phyloP scores from a whole-genome alignment of 2,113 vertebrate species.

The Chloropsis hardwickii region DNA sequence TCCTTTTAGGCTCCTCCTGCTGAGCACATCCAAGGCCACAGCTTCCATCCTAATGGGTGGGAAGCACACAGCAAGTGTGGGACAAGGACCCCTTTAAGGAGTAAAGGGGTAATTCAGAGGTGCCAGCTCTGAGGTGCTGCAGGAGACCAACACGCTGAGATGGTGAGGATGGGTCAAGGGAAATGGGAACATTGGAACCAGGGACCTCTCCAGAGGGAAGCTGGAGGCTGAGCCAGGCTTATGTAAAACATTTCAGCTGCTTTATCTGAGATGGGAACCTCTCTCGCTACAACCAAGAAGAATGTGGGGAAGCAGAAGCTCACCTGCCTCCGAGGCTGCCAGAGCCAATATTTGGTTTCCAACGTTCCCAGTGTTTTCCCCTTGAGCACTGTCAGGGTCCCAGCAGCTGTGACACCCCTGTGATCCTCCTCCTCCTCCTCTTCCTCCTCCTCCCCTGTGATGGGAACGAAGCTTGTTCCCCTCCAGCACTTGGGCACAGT shows the following conservation, averaged over 20 bases:
- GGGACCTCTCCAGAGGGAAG: neutral
- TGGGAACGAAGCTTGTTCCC: neutral
- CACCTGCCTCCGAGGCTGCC: neutral
- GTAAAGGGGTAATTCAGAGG: accelerated
- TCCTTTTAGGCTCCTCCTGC: neutral
- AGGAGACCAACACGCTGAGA: neutral
- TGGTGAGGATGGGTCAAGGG: neutral
- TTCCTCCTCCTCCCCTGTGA: neutral
- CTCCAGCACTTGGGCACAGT: conserved; percentile 6
- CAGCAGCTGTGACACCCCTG: neutral
- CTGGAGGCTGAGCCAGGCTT: neutral
- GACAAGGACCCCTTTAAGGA: neutral
- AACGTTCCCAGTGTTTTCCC: conserved; percentile 46
- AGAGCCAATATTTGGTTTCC: conserved; percentile 56
- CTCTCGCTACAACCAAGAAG: neutral
- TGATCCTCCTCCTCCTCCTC: neutral
- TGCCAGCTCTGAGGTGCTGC: neutral
- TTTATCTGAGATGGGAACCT: conserved; percentile 5
- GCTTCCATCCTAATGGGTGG: accelerated
- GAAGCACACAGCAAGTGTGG: neutral
- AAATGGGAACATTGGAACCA: neutral
- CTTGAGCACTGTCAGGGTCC: neutral
- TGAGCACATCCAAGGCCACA: neutral
- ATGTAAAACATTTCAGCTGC: neutral
- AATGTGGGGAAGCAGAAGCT: neutral